A percentile compares a stretch with the other conserved stretches of the same genome.
These are phyloP conservation scores for Galaxias olidus DNA, from an alignment of 2,797 vertebrate genomes.

Conservation along the genomic window DNA sequence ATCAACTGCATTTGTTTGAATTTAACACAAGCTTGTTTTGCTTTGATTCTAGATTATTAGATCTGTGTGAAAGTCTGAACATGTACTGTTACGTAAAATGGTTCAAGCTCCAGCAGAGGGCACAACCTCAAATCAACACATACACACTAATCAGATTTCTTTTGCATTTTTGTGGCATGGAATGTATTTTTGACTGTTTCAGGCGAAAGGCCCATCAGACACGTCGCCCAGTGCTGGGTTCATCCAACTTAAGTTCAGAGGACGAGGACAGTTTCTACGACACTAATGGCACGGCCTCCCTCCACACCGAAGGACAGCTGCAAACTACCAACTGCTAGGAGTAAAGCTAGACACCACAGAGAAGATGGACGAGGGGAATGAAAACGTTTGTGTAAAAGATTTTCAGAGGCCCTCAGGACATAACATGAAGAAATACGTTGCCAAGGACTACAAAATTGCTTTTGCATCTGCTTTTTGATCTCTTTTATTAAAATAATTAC, in stretches of 20 bases:
- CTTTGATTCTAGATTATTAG: no score
- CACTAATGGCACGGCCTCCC: conserved; percentile 75
- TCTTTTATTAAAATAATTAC: no score
- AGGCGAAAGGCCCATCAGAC: conserved; percentile 78
- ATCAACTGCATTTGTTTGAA: no score
- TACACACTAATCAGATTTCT: no score
- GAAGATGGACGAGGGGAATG: neutral
- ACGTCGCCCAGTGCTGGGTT: conserved; percentile 70
- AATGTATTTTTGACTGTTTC: conserved; percentile 17
- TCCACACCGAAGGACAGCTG: conserved; percentile 80
- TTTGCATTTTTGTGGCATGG: no score
- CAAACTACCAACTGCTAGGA: conserved; percentile 80
- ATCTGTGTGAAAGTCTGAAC: no score
- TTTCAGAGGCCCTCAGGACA: conserved; percentile 29
- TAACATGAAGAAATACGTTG: conserved; percentile 30
- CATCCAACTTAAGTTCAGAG: conserved; percentile 82
- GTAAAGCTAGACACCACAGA: neutral
- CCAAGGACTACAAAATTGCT: conserved; percentile 35
- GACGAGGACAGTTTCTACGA: conserved; percentile 84
- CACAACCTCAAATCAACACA: no score
- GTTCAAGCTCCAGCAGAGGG: no score
- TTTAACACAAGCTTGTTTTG: no score
- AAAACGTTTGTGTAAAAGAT: neutral
- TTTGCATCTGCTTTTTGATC: conserved; percentile 24
- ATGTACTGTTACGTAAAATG: no score